Conservation (phyloP, 2,888 invertebrate species). For the Lycia hirtaria region DNA sequence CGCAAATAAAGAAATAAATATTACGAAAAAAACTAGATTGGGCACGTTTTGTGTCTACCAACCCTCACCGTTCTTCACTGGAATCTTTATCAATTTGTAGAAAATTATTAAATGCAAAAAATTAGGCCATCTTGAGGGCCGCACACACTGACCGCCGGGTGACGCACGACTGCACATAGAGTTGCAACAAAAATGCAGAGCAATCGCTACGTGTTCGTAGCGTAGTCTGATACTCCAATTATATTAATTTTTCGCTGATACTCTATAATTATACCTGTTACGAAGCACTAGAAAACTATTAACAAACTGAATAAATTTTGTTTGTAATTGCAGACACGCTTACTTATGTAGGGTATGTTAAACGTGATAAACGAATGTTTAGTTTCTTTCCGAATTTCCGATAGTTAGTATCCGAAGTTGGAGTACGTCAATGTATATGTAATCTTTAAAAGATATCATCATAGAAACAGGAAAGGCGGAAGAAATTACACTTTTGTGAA, state of each 20-base stretch:
- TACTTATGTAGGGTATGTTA: constrained; percentile 10
- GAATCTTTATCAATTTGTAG: not conserved
- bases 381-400: too few species aligned
- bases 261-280: constrained; percentile 51
- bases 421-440: too few species aligned
- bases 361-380: not conserved
- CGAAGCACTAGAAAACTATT: constrained; percentile 43
- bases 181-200: constrained; percentile 49
- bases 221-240: constrained; percentile 55
- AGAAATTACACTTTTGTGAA: too few species aligned
- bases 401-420: too few species aligned
- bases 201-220: constrained; percentile 50
- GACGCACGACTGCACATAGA: constrained; percentile 50
- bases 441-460: too few species aligned
- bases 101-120: not conserved
- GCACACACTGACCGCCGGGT: constrained; percentile 40
- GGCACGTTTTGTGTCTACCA: not conserved
- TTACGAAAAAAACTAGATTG: not conserved
- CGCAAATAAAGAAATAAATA: too few species aligned
- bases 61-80: not conserved
- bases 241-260: constrained; percentile 54
- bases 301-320: constrained; percentile 37
- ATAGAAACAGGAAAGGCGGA: too few species aligned
- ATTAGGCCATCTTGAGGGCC: constrained; percentile 39
- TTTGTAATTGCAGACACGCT: constrained; percentile 21